Conservation (phyloP, 1,140 invertebrate genomes). For the Brachionus manjavacas region DNA sequence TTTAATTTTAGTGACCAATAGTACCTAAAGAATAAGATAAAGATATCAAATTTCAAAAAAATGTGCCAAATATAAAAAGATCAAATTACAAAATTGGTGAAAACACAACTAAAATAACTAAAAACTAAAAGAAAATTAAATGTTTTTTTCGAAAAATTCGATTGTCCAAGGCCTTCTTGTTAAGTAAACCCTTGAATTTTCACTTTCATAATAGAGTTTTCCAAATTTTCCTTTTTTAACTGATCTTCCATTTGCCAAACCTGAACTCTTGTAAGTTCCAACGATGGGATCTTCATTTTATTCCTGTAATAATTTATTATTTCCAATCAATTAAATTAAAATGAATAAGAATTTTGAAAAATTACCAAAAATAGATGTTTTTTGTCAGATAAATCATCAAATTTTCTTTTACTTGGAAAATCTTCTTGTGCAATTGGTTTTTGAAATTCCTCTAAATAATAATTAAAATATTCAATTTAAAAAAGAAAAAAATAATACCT, state of each 20-base stretch:
- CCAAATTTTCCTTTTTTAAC: neutral
- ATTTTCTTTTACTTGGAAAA: no score
- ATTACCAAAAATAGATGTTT: neutral
- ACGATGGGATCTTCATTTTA: neutral
- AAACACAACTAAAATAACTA: no score
- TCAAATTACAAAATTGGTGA: no score
- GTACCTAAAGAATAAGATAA: no score
- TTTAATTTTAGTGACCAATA: no score
- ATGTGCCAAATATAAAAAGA: no score
- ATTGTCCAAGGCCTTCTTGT: no score
- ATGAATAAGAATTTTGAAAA: neutral
- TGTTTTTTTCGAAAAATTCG: no score
- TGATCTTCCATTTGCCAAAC: neutral
- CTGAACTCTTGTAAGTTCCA: neutral
- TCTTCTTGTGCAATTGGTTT: no score
- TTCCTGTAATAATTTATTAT: neutral
- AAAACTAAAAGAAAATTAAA: no score
- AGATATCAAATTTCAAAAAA: no score
- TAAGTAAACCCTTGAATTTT: no score
- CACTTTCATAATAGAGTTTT: neutral
- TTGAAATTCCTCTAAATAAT: neutral
- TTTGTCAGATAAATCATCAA: neutral
- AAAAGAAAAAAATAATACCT: neutral
- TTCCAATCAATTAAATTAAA: neutral
- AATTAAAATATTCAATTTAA: neutral